Percentiles rank a stretch among this genome's conserved stretches.
These are phyloP conservation scores for Pelobates fuscus DNA, from an alignment of 2,113 vertebrate genomes.

Conservation along the genomic window DNA sequence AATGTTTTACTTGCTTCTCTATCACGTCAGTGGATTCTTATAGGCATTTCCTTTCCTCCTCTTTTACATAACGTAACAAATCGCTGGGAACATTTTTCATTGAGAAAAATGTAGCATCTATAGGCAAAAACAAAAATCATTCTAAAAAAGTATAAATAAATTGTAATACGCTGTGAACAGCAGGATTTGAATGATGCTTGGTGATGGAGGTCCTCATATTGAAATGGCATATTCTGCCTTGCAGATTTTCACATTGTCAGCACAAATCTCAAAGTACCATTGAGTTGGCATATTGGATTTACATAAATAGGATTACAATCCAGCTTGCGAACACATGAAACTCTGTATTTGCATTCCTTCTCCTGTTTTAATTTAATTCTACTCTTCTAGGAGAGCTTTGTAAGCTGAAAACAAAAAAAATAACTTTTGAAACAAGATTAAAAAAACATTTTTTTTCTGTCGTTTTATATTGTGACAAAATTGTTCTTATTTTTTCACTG, in stretches of 20 bases:
- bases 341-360: conserved; percentile 26
- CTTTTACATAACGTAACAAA: too few species aligned
- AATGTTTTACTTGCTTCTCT: too few species aligned
- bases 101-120: background rate
- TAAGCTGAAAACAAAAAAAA: conserved; percentile 5
- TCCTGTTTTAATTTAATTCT: background rate
- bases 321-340: conserved; percentile 43
- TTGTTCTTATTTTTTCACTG: too few species aligned
- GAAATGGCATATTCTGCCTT: conserved; percentile 22
- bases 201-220: background rate
- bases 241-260: conserved; percentile 23
- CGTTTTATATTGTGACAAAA: background rate
- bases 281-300: conserved; percentile 40
- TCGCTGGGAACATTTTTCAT: too few species aligned
- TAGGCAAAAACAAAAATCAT: conserved; percentile 1
- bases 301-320: conserved; percentile 25
- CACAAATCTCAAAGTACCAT: conserved; percentile 26
- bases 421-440: background rate
- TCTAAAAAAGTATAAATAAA: conserved; percentile 6
- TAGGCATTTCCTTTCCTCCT: too few species aligned
- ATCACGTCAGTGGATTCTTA: too few species aligned
- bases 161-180: conserved; percentile 4
- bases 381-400: conserved; percentile 2
- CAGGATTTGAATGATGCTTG: background rate
- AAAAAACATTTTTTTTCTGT: background rate